These are phyloP conservation scores for Percopsis omiscomaycus DNA, from an alignment of 2,797 vertebrate genomes.

Conservation along the genomic window DNA sequence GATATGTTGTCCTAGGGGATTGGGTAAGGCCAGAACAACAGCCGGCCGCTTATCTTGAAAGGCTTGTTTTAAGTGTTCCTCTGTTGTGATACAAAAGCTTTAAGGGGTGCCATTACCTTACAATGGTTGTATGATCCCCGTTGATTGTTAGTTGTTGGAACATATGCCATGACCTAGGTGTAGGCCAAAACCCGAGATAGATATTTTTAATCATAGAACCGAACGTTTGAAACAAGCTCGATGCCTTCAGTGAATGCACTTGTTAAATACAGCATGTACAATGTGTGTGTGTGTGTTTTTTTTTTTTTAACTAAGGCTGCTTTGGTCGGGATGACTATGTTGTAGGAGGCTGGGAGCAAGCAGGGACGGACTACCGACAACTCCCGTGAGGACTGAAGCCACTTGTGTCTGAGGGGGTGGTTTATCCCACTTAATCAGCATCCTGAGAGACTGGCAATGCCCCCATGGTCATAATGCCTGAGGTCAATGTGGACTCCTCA, in stretches of 20 bases:
- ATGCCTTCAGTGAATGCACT: no score
- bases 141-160: conserved; percentile 61
- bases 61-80: conserved; percentile 76
- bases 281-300: background rate
- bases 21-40: conserved; percentile 64
- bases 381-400: conserved; percentile 61
- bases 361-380: conserved; percentile 11
- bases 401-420: conserved; percentile 70
- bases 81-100: conserved; percentile 74
- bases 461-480: conserved; percentile 70
- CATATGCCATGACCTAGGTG: conserved; percentile 60
- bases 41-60: conserved; percentile 74
- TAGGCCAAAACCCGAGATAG: conserved; percentile 4
- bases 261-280: background rate
- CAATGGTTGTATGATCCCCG: conserved; percentile 65
- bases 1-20: conserved; percentile 75
- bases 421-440: conserved; percentile 81
- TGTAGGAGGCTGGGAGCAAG: conserved; percentile 36
- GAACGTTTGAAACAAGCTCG: no score
- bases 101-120: conserved; percentile 73
- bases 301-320: background rate
- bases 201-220: no score
- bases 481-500: conserved; percentile 64
- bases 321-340: conserved; percentile 19
- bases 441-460: conserved; percentile 75